Evolutionary conservation across 2,113 vertebrate genomes (phyloP), one percentile per base, ranked within the genome.

Genomic region (Oncorhynchus keta): DNA sequence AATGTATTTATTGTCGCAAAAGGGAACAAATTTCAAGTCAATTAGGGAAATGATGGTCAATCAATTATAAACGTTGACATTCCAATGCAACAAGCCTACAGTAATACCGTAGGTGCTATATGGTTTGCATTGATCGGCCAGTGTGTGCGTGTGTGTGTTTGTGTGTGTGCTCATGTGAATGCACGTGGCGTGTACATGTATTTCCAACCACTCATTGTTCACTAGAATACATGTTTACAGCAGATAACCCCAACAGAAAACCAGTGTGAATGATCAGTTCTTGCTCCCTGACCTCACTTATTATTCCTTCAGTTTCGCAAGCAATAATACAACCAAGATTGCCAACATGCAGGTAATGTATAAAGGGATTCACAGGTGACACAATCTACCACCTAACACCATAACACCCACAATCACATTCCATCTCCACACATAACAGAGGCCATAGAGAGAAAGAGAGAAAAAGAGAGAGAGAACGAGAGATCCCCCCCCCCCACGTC

Each of bases 261-360:
- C 14, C 4, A 5, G 51, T 45, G 9, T 45, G 5, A 73, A 79
- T 61, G 76, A 81, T 77, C 70, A 71, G n/a, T 45, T 39, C 48
- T 67, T 49, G 22, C 49, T 76, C 74, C 20, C 9, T 77, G 74
- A 76, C 72, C 70, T 86, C 30, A 18, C 30, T 81, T 79, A 84
- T 78, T 79, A 78, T 81, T 81, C 76, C 77, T 73, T 77, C 65
- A 69, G 74, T 30, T 74, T 49, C 1, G 74, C 24, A 68, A 2
- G 61, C 6, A 9, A 65, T 72, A 77, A 73, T 12, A 78, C 64
- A 49, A 59, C 66, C 51, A 64, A 83, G 76, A 80, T 84, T 78
- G 75, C 80, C 32, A 77, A 57, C 77, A 75, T 69, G 20, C 1
- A n/a, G 76, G 77, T 82, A 75, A 77, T 76, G 59, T 82, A 30